Base-by-base conservation (phyloP, 2,797 vertebrate genomes). In the Amazona ochrocephala region DNA sequence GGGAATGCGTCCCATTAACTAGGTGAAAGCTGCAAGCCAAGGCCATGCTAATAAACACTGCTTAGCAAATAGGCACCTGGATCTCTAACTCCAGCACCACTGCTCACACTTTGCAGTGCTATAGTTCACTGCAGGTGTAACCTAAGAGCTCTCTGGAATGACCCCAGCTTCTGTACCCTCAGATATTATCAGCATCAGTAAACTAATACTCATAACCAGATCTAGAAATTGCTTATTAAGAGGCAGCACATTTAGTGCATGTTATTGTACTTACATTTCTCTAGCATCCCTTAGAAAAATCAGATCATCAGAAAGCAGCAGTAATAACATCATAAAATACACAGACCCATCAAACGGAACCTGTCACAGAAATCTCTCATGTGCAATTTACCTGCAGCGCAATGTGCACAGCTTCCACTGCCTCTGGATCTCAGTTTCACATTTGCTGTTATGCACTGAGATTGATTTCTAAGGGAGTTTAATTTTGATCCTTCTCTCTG, bases 1-100 rank as follows among this genome's bases (percentile, higher is more conserved):
- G 87, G 94, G 80, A 94, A 96, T 45, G 85, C 61, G 85, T 64
- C 71, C 76, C 37, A 47, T 97, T 97, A 97, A 98, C 95, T 95
- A 89, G 75, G 92, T 97, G 97, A 81, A 87, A 94, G 78, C 95
- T 92, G 11, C 54, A 80, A 74, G 83, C 70, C 4, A 11, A 86
- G 20, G 61, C 27, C 39, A 37, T 32, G 54, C n/a, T 18, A 72
- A 10, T 22, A 75, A 87, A 89, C 20, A 29, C 2, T 41, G 42
- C 45, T 83, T 14, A 19, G 53, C n/a, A 58, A 53, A 78, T 54
- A 71, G 17, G 42, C 89, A 79, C 39, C 23, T 60, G 20, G 27
- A 77, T 47, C 39, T 84, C 53, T 16, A 3, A 27, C 50, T 71
- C 65, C 83, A 68, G 47, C 21, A 27, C 14, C 18, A 37, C 16